phyloP scores from a whole-genome alignment of 2,113 vertebrate species.

The Oreotrochilus melanogaster region DNA sequence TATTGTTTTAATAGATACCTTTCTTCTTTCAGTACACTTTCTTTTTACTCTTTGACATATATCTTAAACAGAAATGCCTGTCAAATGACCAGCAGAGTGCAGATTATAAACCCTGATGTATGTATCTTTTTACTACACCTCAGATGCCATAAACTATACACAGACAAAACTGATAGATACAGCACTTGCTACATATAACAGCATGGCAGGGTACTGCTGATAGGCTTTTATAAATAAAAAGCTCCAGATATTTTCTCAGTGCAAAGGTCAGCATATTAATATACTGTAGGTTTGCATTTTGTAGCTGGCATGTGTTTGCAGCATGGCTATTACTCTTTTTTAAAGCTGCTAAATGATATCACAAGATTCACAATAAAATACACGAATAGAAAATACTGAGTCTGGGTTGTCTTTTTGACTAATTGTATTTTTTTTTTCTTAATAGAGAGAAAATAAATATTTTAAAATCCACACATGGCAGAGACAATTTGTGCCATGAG shows the following conservation, averaged over 20 bases:
- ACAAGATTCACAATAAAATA: not conserved
- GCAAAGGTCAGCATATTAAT: conserved; percentile 18
- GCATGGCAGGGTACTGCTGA: not conserved
- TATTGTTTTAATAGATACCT: conserved; percentile 43
- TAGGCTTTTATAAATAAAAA: conserved; percentile 40
- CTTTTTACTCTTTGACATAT: conserved; percentile 33
- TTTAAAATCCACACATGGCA: not conserved
- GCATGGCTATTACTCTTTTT: not conserved
- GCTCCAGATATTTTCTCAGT: not conserved
- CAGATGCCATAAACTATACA: conserved; percentile 29
- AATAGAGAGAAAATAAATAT: not conserved
- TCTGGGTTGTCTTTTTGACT: not conserved
- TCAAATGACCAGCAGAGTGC: conserved; percentile 2
- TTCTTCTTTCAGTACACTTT: conserved; percentile 32
- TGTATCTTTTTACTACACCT: conserved; percentile 28
- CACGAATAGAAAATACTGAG: not conserved
- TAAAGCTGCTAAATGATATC: not conserved
- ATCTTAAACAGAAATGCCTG: conserved; percentile 33
- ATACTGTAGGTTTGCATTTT: not conserved
- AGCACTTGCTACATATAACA: not conserved
- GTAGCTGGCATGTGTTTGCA: not conserved
- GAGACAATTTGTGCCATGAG: not conserved
- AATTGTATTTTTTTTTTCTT: not conserved
- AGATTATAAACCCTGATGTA: conserved; percentile 2
- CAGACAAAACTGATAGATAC: not conserved